These are phyloP conservation scores for Erythrolamprus reginae DNA, from an alignment of 2,113 vertebrate species.

Conservation along the genomic window DNA sequence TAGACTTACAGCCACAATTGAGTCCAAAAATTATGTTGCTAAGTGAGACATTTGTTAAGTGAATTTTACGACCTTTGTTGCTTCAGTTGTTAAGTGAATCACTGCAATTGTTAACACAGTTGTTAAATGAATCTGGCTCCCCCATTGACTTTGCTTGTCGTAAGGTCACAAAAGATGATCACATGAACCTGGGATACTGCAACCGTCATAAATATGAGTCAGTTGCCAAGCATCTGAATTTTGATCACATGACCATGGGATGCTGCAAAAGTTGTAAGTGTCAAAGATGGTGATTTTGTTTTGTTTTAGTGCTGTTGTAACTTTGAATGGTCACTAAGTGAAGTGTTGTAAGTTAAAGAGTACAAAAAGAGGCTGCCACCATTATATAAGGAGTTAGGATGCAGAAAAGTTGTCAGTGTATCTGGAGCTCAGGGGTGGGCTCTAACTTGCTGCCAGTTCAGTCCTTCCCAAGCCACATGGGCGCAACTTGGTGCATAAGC, in stretches of 20 bases:
- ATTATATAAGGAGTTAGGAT: not conserved
- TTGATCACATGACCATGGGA: not conserved
- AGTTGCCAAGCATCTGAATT: not conserved
- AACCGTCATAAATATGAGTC: not conserved
- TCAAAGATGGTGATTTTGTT: not conserved
- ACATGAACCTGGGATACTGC: not conserved
- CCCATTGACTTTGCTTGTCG: not conserved
- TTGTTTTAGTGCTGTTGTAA: not conserved
- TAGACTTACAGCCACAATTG: not conserved
- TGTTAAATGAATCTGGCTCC: not conserved
- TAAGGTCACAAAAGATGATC: not conserved
- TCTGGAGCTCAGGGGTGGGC: slow-evolving; percentile 27
- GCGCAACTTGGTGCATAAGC: too few relatives aligned
- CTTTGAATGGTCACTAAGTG: not conserved
- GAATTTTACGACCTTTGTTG: not conserved
- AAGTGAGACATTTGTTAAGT: not conserved
- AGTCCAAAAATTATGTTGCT: not conserved
- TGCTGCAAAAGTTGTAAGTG: not conserved
- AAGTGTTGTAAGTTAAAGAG: not conserved
- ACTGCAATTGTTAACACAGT: not conserved
- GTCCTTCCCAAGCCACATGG: too few relatives aligned
- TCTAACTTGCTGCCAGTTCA: too few relatives aligned
- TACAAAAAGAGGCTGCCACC: too few relatives aligned
- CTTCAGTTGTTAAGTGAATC: not conserved
- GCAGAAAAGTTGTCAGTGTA: not conserved